Evolutionary conservation across 2,113 vertebrate genomes (phyloP).

Genomic region (Tenrec ecaudatus): DNA sequence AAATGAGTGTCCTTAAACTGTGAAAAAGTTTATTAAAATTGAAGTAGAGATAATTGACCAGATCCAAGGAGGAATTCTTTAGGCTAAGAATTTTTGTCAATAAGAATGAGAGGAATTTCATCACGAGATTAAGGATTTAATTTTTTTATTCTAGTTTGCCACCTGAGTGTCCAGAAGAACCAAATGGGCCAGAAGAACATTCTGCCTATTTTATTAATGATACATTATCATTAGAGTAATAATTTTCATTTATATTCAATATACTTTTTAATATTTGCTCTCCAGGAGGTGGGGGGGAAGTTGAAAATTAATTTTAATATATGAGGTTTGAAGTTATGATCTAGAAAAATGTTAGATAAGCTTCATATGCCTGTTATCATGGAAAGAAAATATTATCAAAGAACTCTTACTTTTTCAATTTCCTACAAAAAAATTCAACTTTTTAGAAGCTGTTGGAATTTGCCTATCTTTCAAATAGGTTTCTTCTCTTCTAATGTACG

Average conservation of each 20-base stretch:
- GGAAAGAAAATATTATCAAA: not conserved
- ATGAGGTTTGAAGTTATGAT: not conserved
- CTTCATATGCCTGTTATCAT: not conserved
- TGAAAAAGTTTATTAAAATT: conserved; percentile 47
- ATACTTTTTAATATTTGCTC: not conserved
- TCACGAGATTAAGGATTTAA: conserved; percentile 27
- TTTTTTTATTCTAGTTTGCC: not conserved
- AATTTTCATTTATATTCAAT: not conserved
- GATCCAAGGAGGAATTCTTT: conserved; percentile 44
- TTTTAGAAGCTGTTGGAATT: not conserved
- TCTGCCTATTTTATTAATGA: not conserved
- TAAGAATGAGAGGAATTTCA: not conserved
- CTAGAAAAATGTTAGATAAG: not conserved
- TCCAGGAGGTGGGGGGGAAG: not conserved
- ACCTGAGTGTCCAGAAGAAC: not conserved
- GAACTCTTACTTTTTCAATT: not conserved
- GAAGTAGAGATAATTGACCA: conserved; percentile 59
- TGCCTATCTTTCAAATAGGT: not conserved
- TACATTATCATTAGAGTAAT: conserved; percentile 28
- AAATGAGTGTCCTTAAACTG: conserved; percentile 57
- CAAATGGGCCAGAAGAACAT: not conserved
- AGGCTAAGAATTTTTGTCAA: conserved; percentile 40
- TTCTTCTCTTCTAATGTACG: not conserved
- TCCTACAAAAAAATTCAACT: not conserved
- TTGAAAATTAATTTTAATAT: not conserved